Base-by-base conservation (phyloP, 1,140 invertebrate genomes). In the Zaprionus ghesquierei region DNA sequence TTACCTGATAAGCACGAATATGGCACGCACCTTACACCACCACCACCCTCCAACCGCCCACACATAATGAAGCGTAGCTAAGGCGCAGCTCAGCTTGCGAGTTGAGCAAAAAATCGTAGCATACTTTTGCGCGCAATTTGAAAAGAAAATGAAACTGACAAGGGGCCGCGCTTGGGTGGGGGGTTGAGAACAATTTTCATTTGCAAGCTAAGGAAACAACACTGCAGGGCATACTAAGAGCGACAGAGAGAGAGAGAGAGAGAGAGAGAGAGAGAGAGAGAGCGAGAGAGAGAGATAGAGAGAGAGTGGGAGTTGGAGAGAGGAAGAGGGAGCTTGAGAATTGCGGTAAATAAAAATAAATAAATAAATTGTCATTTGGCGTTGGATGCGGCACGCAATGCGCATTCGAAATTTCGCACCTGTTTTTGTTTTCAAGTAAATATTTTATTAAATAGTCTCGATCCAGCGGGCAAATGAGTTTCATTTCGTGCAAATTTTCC, bases 371-470 rank as follows among this genome's bases (percentile, higher is more conserved):
- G 44, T 8, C 53, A 20, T 33, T n/a, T 29, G 31, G 23, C 25
- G 18, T 44, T 23, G 35, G 23, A 44, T 62, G 22, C 38, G 12
- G 15, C 33, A 54, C 23, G 33, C 33, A 20, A 25, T 44, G 55
- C 18, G 62, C 72, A 84, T 82, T 84, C 69, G 64, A 84, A 76
- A 82, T 64, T 79, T 82, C 68, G 68, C 80, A 82, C 76, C 80
- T 84, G 80, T 62, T 82, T n/a, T 55, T 51, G 62, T 61, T 58
- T 64, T 65, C 53, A 60, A 79, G 76, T 82, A 82, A 82, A 82
- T 82, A 82, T 82, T 82, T 84, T 75, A 84, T 84, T 84, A 79
- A 74, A 68, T 59, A 55, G 53, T 20, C 35, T 13, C 54, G 44
- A 58, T 61, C 60, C 44, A 41, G 44, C 41, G 38, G 38, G 33